Evolutionary conservation across 2,888 invertebrate species (phyloP), one percentile per base, ranked within the genome.

Genomic region (Chironomus riparius): DNA sequence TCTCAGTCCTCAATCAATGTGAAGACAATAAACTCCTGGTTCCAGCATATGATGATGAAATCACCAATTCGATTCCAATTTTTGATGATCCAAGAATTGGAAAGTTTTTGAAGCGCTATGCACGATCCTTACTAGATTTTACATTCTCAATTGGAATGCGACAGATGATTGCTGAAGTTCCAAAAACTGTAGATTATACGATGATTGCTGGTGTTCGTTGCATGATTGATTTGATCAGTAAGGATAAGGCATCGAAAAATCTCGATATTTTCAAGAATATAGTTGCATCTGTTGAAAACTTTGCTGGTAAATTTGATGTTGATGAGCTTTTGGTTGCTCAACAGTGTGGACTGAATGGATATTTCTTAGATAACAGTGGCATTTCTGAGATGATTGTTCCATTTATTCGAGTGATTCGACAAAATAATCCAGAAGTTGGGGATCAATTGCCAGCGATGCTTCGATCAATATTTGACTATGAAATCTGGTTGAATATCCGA

Each of bases 121-220:
- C 68, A 4, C 12, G 22, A 24, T 68, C 68, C 3, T 6, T 68
- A 2, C 68, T 68, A 5, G 68, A 38, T 1, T 68, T 28, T 24
- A 68, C 21, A 24, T 68, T 68, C 24, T 68, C 68, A 15, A 68
- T 68, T 68, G 68, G 68, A 12, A 68, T 68, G 68, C 68, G 68
- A 28, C 13, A 24, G n/a, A 68, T 68, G 68, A 68, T 68, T 15
- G 68, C 68, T 0, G 68, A 68, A 24, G 38, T 68, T 38, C 68
- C 68, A 21, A 68, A 24, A 24, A 68, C 68, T 7, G n/a, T 38
- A 6, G 38, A 15, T 7, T 68, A 68, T 7, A 68, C 68, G 6
- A 68, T 68, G 22, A 68, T 22, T 28, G 24, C 68, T 12, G 68
- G 68, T 5, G 15, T 38, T 28, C 38, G 24, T n/a, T 7, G 68